Evolutionary conservation across 2,113 vertebrate species (phyloP).

Genomic region (Sturnira hondurensis): DNA sequence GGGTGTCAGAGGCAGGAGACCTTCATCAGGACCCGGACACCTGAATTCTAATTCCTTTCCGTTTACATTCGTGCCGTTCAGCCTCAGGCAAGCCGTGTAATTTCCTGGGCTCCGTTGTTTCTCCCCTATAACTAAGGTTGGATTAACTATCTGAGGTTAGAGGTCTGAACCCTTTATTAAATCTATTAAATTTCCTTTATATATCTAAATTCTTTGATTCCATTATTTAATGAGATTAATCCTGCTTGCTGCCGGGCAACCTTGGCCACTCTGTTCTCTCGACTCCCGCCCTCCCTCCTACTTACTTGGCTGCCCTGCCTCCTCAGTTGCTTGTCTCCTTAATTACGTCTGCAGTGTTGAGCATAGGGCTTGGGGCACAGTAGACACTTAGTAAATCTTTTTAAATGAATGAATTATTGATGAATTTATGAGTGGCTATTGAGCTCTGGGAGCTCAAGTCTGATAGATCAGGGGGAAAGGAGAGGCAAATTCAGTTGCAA

Average conservation of each 20-base stretch:
- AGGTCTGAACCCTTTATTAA: slow-evolving; percentile 34
- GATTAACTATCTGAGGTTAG: slow-evolving; percentile 16
- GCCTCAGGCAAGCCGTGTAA: not conserved
- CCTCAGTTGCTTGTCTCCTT: not conserved
- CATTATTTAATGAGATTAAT: slow-evolving; percentile 28
- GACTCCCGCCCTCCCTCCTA: not conserved
- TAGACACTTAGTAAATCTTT: not conserved
- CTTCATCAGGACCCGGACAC: not conserved
- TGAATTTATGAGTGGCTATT: not conserved
- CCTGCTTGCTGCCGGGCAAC: not conserved
- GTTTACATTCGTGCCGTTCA: not conserved
- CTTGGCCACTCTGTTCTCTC: not conserved
- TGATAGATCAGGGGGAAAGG: not conserved
- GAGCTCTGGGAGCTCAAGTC: not conserved
- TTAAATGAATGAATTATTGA: not conserved
- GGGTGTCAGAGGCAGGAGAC: not conserved
- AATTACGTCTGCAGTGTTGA: not conserved
- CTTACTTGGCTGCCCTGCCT: not conserved
- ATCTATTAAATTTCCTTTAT: slow-evolving; percentile 38
- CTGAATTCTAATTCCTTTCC: slow-evolving; percentile 7
- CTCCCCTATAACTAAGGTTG: not conserved
- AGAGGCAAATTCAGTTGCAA: not conserved
- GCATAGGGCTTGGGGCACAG: not conserved
- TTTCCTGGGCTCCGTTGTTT: slow-evolving; percentile 26
- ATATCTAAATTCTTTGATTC: slow-evolving; percentile 26